Conservation (phyloP, 2,113 vertebrate genomes). For the Silurus asotus region DNA sequence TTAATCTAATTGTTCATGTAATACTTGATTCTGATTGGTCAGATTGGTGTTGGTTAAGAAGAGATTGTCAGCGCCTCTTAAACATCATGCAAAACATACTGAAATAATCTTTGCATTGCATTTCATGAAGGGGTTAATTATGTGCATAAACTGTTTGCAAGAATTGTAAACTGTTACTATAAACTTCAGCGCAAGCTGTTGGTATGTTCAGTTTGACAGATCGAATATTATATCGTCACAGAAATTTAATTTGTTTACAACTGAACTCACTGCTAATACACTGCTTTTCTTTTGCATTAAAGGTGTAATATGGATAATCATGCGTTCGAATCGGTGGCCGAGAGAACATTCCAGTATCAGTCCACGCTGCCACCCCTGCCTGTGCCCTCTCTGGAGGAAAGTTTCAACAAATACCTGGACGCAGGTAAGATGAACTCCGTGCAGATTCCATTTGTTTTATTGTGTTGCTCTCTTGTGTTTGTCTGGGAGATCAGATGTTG, state of each 20-base stretch:
- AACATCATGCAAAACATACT: neutral
- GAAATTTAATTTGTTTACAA: neutral
- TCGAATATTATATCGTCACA: too few relatives aligned
- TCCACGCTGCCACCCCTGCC: constrained; percentile 84
- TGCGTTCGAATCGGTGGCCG: constrained; percentile 73
- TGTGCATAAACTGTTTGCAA: neutral
- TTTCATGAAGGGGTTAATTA: neutral
- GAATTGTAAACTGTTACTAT: neutral
- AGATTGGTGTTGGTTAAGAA: neutral
- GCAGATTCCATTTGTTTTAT: neutral
- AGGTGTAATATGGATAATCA: constrained; percentile 77
- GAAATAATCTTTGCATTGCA: neutral
- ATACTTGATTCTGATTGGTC: neutral
- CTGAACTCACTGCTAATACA: neutral
- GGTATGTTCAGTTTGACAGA: neutral
- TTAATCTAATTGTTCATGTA: neutral
- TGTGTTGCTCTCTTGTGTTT: neutral
- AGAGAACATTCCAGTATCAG: constrained; percentile 91
- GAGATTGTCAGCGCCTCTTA: neutral
- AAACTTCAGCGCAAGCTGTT: neutral
- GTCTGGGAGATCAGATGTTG: neutral
- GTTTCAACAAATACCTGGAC: constrained; percentile 87
- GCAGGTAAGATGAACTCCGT: constrained; percentile 75
- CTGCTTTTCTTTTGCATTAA: constrained; percentile 4
- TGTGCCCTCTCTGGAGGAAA: constrained; percentile 82